Percentiles rank a stretch among this genome's conserved stretches.
Evolutionary conservation across 2,113 vertebrate species (phyloP).

Genomic region (Mustela lutreola): DNA sequence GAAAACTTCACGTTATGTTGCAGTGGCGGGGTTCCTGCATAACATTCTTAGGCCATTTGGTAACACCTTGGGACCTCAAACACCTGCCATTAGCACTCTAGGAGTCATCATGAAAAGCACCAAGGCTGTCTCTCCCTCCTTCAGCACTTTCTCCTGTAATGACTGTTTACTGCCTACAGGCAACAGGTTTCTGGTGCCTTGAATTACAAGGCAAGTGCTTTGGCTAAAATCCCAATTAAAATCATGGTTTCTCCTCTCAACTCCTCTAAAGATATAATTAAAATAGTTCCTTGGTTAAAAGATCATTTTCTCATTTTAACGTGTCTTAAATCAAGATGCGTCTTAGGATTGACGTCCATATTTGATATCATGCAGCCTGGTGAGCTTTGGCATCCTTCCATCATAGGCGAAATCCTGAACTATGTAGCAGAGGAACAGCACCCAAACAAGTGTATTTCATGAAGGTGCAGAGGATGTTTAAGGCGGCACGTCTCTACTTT

Average conservation of each 20-base stretch:
- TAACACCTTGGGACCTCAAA: background rate
- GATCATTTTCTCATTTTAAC: background rate
- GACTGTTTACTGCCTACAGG: background rate
- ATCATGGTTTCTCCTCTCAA: constrained; percentile 14
- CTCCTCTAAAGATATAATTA: background rate
- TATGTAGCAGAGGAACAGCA: background rate
- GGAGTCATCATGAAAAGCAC: background rate
- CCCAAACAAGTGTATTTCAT: background rate
- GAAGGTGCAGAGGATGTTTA: background rate
- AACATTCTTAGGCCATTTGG: accelerated
- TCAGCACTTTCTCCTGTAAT: background rate
- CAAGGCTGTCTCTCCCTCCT: background rate
- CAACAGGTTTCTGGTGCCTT: background rate
- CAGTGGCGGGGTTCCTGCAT: background rate
- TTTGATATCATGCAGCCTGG: background rate
- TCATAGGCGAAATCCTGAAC: background rate
- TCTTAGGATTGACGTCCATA: background rate
- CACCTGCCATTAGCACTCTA: background rate
- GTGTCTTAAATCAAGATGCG: background rate
- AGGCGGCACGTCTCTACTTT: background rate
- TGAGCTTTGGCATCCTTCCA: background rate
- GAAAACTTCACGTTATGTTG: background rate
- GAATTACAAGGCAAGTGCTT: constrained; percentile 38
- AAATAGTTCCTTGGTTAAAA: constrained; percentile 48
- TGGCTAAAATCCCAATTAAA: constrained; percentile 55